Evolutionary conservation across 64 coral and sea anemone genomes (phyloP).

Genomic region (Actinia tenebrosa): DNA sequence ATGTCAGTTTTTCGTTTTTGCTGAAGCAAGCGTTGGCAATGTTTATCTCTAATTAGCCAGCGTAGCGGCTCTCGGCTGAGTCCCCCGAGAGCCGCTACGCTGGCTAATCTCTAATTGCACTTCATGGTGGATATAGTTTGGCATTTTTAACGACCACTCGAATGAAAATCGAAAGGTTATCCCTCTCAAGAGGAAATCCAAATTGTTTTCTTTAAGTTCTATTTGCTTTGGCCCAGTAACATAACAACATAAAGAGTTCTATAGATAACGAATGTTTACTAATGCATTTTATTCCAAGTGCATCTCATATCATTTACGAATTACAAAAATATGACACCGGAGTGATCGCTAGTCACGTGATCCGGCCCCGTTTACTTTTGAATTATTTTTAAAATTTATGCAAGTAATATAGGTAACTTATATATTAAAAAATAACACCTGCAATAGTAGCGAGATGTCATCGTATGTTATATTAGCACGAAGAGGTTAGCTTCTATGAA

Average conservation of each 20-base stretch:
- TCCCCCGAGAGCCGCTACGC: too few species aligned
- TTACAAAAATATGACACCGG: neutral
- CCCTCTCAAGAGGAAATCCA: neutral
- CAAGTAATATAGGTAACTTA: neutral
- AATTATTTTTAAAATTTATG: neutral
- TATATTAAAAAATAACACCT: too few species aligned
- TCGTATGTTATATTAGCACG: neutral
- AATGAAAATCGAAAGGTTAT: neutral
- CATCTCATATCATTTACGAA: neutral
- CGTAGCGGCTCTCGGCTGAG: too few species aligned
- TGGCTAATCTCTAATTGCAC: neutral
- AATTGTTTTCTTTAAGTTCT: neutral
- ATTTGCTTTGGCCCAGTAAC: neutral
- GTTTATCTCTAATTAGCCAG: neutral
- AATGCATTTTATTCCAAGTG: neutral
- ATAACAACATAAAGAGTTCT: neutral
- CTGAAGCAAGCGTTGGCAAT: too few species aligned
- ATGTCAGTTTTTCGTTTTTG: neutral
- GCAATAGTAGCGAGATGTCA: too few species aligned
- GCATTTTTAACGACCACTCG: conserved; percentile 1
- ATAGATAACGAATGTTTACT: neutral
- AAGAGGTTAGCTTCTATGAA: neutral
- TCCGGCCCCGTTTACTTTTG: neutral
- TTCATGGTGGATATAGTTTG: neutral
- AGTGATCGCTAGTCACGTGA: neutral